Evolutionary conservation across 2,888 invertebrate species (phyloP), one percentile per base, ranked within the genome.

Genomic region (Saturnia pavonia): DNA sequence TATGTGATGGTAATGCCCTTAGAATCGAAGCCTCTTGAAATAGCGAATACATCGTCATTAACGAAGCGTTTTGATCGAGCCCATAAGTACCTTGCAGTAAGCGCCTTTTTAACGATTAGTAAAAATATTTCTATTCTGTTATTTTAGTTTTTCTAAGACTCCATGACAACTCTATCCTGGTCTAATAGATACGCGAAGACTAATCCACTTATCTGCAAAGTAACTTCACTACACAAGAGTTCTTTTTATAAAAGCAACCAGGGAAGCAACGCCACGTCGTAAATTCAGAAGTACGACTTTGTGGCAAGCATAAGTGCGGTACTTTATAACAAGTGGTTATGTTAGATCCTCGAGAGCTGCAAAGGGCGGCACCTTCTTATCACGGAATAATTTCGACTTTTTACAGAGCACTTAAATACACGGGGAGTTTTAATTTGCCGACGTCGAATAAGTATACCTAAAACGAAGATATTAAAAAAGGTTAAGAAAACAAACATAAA

Each of bases 251-350:
- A 65, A 65, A 65, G 65, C 8, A n/a, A 65, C 40, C 19, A 40
- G 63, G 65, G 65, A 40, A 65, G 65, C 40, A n/a, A 65, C 65
- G 40, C 12, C 65, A 40, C 65, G 19, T 19, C 65, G 65, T 65
- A 65, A 65, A 65, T n/a, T n/a, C 65, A 65, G 40, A 65, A 65
- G 65, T 40, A 65, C 65, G 65, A 65, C 65, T 65, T 65, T 65
- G 40, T 40, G 65, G 65, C 12, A 65, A 65, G 16, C 42, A 43
- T 6, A 14, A 65, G 45, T 40, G 40, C 22, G 40, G 25, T 65
- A 69, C 69, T 69, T 45, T 48, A 65, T 65, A 63, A 69, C 69
- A 65, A 69, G 69, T 65, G 69, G 69, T n/a, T 48, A 65, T 65
- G 65, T 65, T 65, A 40, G 65, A 40, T 40, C 40, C 40, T 40